Base-by-base conservation (phyloP, 2,113 vertebrate genomes). In the Cariama cristata region DNA sequence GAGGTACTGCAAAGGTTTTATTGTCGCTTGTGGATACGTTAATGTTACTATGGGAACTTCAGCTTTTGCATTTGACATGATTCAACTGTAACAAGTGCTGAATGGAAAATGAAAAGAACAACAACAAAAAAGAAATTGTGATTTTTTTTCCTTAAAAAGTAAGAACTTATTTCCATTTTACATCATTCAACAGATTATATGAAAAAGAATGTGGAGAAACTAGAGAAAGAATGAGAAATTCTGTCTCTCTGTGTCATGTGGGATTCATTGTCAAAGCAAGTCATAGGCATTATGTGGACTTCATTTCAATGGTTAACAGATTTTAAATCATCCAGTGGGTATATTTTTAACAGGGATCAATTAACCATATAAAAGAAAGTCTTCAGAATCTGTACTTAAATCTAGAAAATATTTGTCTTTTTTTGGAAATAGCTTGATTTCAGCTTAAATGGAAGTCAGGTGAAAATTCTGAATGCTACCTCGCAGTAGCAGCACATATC, bases 1-100 rank as follows among this genome's bases (percentile, higher is more conserved):
- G 53, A 50, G 8, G 40, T 50, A 72, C 56, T 66, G 38, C 42
- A 88, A 88, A 90, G 13, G 18, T 16, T 90, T 92, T 90, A 68
- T 85, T 90, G 62, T 58, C 0, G 0, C 50, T 94, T 88, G 9
- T 82, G 53, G 15, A 47, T 79, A 67, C 84, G 32, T 64, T 88
- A 91, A 20, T 45, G 53, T 76, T 97, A 83, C 66, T 76, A 88
- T 90, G 85, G 90, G 74, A 94, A 95, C 74, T 82, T 90, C 60
- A 79, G 33, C 6, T 85, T 93, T 92, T 79, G 45, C 28, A 30
- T 73, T 92, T 93, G 74, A 80, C 1, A 4, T 86, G 62, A 83
- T 85, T 92, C 62, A 86, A 22, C 10, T 66, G 19, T 72, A 88
- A 72, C 9, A 89, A 85, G 6, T 58, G 8, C 14, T 86, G 35